Evolutionary conservation across 2,888 invertebrate genomes (phyloP), one percentile per base, ranked within the genome.

Genomic region (Ornithoptera alexandrae): DNA sequence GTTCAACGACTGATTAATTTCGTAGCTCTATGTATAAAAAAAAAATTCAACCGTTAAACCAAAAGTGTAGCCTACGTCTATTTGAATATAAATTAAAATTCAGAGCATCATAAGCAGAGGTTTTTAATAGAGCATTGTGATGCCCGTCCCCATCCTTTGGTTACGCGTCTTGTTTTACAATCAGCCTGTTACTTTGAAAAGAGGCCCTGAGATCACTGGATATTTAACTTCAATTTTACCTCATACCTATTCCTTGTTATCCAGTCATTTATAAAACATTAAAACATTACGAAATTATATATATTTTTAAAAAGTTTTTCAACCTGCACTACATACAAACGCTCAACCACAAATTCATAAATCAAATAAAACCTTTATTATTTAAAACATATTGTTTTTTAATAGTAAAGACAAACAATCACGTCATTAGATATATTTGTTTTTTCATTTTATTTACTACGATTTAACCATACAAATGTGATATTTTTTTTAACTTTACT

Each of bases 161-260:
- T 5, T n/a, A 64, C 68, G 68, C 64, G 68, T 60, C 64, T 39
- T 24, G 68, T 10, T 64, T 50, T 24, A 30, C 39, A 68, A 68
- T 68, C 39, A 39, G 59, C n/a, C 3, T 22, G 30, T 63, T 53
- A 59, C 68, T 68, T 60, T 30, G 60, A 64, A 53, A 18, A 36
- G n/a, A 42, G 62, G 7, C 39, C 64, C 36, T 64, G 59, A 64
- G 59, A 67, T 61, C 67, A 53, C 50, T 61, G 36, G 53, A 36
- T 50, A 53, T n/a, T 53, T 46, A 68, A 59, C 24, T 67, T 24
- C 24, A 22, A 63, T 36, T 64, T 64, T 60, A 68, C 53, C 68
- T 53, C 39, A 56, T 39, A 53, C 36, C 18, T 18, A 30, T 68
- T 42, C 24, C 12, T 60, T n/a, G 57, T n/a, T 20, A 30, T 58